phyloP scores from a whole-genome alignment of 30 jellyfish, hydroid and myxozoan genomes.

The Aurelia sp. region DNA sequence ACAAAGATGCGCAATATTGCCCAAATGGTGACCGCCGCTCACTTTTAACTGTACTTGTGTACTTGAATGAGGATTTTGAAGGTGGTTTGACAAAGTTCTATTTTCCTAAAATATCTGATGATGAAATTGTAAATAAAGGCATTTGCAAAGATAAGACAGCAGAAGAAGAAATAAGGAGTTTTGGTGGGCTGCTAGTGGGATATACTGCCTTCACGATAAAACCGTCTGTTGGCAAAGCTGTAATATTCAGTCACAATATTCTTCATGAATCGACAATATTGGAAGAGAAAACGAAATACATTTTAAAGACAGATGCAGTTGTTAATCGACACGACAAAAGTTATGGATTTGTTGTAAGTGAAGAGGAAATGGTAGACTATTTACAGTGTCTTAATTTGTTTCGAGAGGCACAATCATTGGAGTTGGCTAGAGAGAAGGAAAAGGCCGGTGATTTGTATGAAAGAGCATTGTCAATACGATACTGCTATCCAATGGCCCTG shows the following conservation, averaged over 20 bases:
- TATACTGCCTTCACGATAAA: constrained; percentile 23
- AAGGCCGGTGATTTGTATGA: constrained; percentile 60
- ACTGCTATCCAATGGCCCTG: constrained; percentile 63
- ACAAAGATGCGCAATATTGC: constrained; percentile 76
- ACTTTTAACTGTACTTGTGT: constrained; percentile 36
- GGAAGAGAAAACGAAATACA: constrained; percentile 11
- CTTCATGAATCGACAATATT: constrained; percentile 56
- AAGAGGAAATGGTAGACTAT: constrained; percentile 22
- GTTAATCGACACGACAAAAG: constrained; percentile 32
- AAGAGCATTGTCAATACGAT: constrained; percentile 66
- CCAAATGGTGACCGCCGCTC: constrained; percentile 77
- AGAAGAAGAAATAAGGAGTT: constrained; percentile 37
- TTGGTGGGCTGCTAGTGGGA: constrained; percentile 62
- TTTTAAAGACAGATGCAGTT: constrained; percentile 55
- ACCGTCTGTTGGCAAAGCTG: constrained; percentile 55
- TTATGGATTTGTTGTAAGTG: constrained; percentile 65
- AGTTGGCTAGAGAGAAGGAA: constrained; percentile 27
- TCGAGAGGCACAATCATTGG: constrained; percentile 63
- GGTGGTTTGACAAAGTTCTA: constrained; percentile 67
- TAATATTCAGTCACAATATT: constrained; percentile 60
- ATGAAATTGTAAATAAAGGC: neutral
- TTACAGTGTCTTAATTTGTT: constrained; percentile 40
- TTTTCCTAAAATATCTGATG: constrained; percentile 5
- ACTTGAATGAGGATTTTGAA: constrained; percentile 50
- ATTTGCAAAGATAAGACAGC: constrained; percentile 43